These are phyloP conservation scores for Acanthochromis polyacanthus DNA, from an alignment of 2,113 vertebrate species.

Conservation along the genomic window DNA sequence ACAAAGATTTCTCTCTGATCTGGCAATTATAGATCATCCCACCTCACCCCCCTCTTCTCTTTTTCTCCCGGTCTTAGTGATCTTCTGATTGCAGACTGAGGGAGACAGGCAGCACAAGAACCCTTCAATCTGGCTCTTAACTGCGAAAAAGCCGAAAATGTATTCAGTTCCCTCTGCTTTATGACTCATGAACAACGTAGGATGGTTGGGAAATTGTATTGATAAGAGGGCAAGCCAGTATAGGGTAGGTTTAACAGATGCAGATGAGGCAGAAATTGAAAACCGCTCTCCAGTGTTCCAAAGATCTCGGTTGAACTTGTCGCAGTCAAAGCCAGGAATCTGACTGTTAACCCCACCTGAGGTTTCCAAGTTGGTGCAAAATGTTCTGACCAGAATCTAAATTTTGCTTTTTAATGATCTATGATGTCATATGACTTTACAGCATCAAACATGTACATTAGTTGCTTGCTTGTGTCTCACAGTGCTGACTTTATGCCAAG, in stretches of 20 bases:
- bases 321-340: conserved; percentile 1
- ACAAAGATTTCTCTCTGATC: conserved; percentile 79
- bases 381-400: neutral
- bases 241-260: conserved; percentile 37
- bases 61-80: conserved; percentile 62
- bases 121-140: conserved; percentile 73
- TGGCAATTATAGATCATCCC: conserved; percentile 75
- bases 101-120: conserved; percentile 69
- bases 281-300: conserved; percentile 5
- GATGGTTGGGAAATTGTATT: conserved; percentile 52
- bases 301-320: conserved; percentile 8
- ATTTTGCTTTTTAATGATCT: neutral
- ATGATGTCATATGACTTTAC: neutral
- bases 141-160: conserved; percentile 64
- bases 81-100: conserved; percentile 74
- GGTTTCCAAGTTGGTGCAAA: neutral
- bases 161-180: conserved; percentile 60
- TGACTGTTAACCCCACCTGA: too few species aligned
- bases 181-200: conserved; percentile 62
- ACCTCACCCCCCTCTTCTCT: conserved; percentile 37
- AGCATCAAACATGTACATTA: neutral
- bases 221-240: conserved; percentile 41
- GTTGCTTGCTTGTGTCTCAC: neutral
- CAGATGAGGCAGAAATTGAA: conserved; percentile 38
- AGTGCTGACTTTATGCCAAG: neutral